A percentile compares a stretch with the other conserved stretches of the same genome.
phyloP scores from a whole-genome alignment of 1,140 invertebrate genomes.

The Polyergus mexicanus region DNA sequence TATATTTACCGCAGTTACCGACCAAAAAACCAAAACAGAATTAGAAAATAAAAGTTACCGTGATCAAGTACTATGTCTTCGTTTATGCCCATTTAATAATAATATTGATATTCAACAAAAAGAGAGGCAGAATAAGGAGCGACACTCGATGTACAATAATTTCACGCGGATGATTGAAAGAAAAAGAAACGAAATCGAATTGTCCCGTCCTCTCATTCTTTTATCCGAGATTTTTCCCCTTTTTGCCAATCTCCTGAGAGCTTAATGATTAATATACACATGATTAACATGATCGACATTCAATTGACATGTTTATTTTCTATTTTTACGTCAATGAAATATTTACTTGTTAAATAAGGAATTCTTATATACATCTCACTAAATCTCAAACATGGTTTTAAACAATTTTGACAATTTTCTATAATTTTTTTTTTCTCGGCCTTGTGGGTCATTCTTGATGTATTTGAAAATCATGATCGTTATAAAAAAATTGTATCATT shows the following conservation, averaged over 20 bases:
- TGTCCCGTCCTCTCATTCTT: conserved; percentile 45
- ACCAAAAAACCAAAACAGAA: conserved; percentile 70
- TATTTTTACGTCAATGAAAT: not conserved
- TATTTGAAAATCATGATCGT: conserved; percentile 30
- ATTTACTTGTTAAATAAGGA: conserved; percentile 3
- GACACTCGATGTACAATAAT: conserved; percentile 64
- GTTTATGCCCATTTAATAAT: conserved; percentile 71
- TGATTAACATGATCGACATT: conserved; percentile 18
- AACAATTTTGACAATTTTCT: conserved; percentile 38
- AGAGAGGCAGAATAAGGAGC: conserved; percentile 53
- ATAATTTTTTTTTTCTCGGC: conserved; percentile 13
- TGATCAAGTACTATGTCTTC: conserved; percentile 70
- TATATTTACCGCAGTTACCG: conserved; percentile 74
- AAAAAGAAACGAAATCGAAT: conserved; percentile 35
- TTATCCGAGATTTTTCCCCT: conserved; percentile 36
- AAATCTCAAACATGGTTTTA: conserved; percentile 28
- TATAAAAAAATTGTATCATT: conserved; percentile 54
- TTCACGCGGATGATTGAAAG: conserved; percentile 64
- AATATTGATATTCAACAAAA: conserved; percentile 65
- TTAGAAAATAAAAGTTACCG: conserved; percentile 50
- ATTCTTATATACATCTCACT: conserved; percentile 27
- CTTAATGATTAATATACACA: conserved; percentile 16
- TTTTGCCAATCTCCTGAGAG: not conserved
- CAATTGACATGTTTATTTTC: conserved; percentile 5
- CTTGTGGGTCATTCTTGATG: conserved; percentile 19